phyloP scores from a whole-genome alignment of 2,113 vertebrate genomes.

The Myotis lucifugus region DNA sequence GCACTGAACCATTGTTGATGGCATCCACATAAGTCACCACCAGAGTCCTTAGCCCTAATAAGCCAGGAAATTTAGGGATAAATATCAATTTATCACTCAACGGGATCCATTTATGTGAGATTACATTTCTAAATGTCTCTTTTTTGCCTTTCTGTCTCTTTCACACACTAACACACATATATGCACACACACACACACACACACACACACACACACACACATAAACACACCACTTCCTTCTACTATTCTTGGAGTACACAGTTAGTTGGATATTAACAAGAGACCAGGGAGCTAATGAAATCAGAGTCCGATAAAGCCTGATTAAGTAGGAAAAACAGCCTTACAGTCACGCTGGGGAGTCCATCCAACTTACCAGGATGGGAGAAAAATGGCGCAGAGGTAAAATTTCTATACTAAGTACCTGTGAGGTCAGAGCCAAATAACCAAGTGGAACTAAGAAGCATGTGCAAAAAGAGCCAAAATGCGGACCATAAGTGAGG shows the following conservation, averaged over 20 bases:
- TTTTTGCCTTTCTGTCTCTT: background rate
- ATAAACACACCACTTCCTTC: too few species aligned
- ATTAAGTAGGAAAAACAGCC: too few species aligned
- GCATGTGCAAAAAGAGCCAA: background rate
- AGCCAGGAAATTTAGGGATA: background rate
- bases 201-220: background rate
- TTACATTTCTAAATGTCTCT: background rate
- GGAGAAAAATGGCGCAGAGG: background rate
- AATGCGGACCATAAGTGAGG: background rate
- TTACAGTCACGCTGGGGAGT: too few species aligned
- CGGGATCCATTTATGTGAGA: background rate
- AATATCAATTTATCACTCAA: background rate
- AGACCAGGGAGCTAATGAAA: background rate
- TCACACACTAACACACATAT: background rate
- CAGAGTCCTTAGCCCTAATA: conserved; percentile 74
- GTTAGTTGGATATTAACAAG: too few species aligned
- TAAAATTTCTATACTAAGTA: too few species aligned
- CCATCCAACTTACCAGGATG: too few species aligned
- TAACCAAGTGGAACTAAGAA: background rate
- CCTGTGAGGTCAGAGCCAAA: background rate
- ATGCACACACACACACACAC: background rate
- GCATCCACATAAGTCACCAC: conserved; percentile 75
- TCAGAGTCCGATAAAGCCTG: background rate
- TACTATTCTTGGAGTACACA: background rate
- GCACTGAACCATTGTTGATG: conserved; percentile 75